Percentiles rank a stretch among this genome's conserved stretches.
Evolutionary conservation across 2,888 invertebrate species (phyloP).

Genomic region (Druceiella hillmani): DNA sequence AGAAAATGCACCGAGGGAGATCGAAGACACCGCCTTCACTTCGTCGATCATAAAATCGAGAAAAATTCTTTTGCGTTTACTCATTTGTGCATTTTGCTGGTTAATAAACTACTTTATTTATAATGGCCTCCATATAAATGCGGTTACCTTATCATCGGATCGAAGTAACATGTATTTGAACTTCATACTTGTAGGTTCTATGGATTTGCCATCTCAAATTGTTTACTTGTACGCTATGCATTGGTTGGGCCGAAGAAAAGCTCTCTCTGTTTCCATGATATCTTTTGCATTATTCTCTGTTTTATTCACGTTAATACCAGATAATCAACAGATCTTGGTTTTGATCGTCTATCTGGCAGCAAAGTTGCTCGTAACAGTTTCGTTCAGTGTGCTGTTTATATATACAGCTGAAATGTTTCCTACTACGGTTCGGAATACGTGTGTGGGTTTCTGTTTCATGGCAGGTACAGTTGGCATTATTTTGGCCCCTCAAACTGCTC

Average conservation of each 20-base stretch:
- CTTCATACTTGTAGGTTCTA: constrained; percentile 16
- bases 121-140: constrained; percentile 61
- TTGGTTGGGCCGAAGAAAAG: constrained; percentile 45
- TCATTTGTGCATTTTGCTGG: constrained; percentile 59
- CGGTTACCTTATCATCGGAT: constrained; percentile 53
- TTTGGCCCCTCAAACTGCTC: constrained; percentile 19
- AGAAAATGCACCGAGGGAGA: background rate
- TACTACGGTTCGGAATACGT: constrained; percentile 3
- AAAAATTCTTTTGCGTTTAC: background rate
- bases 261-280: constrained; percentile 42
- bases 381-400: background rate
- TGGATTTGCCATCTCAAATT: constrained; percentile 58
- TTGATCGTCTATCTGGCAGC: background rate
- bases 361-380: background rate
- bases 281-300: too few relatives aligned
- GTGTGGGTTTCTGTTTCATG: background rate
- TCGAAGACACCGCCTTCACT: background rate
- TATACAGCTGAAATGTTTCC: constrained; percentile 4
- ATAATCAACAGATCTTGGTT: background rate
- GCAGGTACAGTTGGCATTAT: constrained; percentile 24
- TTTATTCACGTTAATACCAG: constrained; percentile 47
- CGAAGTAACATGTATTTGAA: constrained; percentile 60
- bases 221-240: constrained; percentile 49
- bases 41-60: background rate
- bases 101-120: constrained; percentile 60